Percentiles rank a stretch among this genome's conserved stretches.
phyloP scores from a whole-genome alignment of 2,797 vertebrate species.

The Falco peregrinus region DNA sequence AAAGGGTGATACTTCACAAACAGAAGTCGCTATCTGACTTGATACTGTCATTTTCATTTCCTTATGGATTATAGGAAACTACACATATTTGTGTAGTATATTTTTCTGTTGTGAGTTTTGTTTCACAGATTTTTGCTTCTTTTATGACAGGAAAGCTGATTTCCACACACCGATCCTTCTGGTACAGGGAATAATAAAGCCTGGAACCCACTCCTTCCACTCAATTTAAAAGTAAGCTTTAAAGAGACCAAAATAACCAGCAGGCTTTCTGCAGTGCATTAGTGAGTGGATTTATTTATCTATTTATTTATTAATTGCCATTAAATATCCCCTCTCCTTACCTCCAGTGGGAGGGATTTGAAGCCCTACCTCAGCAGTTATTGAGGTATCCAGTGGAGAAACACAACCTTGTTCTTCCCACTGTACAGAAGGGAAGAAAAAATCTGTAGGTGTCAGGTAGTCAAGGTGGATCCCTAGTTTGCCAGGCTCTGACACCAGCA shows the following conservation, averaged over 20 bases:
- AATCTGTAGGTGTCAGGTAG: not conserved
- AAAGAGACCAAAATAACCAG: not conserved
- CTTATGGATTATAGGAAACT: not conserved
- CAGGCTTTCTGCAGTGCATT: not conserved
- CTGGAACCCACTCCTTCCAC: not conserved
- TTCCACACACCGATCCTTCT: not conserved
- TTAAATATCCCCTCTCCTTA: not conserved
- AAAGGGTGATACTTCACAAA: not conserved
- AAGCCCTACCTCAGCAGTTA: not conserved
- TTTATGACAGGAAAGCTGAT: not conserved
- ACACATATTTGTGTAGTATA: not conserved
- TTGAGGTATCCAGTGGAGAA: not conserved
- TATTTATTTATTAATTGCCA: not conserved
- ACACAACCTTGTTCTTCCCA: not conserved
- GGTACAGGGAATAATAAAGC: not conserved
- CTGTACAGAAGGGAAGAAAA: not conserved
- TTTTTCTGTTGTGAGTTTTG: not conserved
- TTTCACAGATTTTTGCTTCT: not conserved
- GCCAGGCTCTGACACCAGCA: not conserved
- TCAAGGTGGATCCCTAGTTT: not conserved
- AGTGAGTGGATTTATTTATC: not conserved
- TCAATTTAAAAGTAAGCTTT: not conserved
- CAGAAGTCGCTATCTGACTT: not conserved
- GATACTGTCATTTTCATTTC: not conserved
- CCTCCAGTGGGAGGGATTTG: not conserved